Percentiles rank a stretch among this genome's conserved stretches.
phyloP scores from a whole-genome alignment of 2,113 vertebrate species.

The Mastomys coucha region DNA sequence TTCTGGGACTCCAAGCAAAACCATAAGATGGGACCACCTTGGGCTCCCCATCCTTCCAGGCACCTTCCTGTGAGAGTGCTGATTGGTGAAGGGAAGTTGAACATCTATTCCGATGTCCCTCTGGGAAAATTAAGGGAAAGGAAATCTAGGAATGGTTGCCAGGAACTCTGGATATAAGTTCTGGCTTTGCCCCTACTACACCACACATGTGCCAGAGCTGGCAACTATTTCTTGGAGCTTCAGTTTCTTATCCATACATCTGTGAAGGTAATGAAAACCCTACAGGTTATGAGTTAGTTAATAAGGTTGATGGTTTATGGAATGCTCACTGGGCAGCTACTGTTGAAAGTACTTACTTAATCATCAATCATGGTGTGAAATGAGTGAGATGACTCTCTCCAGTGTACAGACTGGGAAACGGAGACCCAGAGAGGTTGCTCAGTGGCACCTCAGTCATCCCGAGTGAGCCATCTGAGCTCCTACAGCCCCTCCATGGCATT shows the following conservation, averaged over 20 bases:
- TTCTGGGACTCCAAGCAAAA: background rate
- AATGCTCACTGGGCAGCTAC: background rate
- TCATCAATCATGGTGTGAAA: background rate
- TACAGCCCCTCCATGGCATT: background rate
- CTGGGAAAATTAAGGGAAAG: background rate
- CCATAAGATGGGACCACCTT: background rate
- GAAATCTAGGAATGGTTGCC: background rate
- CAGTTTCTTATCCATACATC: background rate
- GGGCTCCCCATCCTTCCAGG: background rate
- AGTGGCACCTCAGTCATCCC: background rate
- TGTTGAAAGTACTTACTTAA: background rate
- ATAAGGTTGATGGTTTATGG: background rate
- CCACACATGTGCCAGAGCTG: background rate
- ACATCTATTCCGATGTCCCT: background rate
- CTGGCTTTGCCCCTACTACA: background rate
- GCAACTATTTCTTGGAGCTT: background rate
- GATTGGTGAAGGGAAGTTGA: background rate
- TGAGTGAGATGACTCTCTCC: background rate
- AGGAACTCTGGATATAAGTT: background rate
- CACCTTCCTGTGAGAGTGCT: background rate
- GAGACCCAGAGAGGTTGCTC: background rate
- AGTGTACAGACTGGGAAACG: background rate
- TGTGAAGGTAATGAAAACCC: background rate
- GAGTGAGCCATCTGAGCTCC: background rate
- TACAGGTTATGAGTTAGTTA: background rate